Conservation (phyloP, 2,888 invertebrate genomes). For the Physocephala rufipes region DNA sequence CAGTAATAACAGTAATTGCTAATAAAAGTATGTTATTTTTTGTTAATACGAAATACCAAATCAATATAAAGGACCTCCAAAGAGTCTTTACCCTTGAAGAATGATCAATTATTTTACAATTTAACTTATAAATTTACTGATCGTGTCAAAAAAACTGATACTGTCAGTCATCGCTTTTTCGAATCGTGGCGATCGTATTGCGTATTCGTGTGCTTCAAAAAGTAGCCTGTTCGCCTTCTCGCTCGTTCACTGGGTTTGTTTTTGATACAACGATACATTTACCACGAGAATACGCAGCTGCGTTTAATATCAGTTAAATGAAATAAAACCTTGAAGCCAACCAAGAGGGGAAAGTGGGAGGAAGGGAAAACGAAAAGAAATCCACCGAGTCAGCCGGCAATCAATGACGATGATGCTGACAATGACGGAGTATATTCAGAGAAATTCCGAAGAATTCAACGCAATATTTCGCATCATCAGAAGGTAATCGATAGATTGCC, state of each 20-base stretch:
- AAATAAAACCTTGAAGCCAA: neutral
- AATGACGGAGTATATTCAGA: slow-evolving; percentile 4
- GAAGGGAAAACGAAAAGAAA: neutral
- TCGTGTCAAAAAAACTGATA: too few species aligned
- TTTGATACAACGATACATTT: neutral
- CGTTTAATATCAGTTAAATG: slow-evolving; percentile 18
- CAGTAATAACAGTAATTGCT: slow-evolving; percentile 14
- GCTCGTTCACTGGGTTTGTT: neutral
- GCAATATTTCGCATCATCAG: slow-evolving; percentile 17
- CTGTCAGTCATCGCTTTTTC: too few species aligned
- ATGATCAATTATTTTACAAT: too few species aligned
- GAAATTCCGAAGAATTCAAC: neutral
- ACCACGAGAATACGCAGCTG: slow-evolving; percentile 33
- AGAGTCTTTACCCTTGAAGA: neutral
- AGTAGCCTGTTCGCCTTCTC: too few species aligned
- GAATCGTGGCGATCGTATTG: too few species aligned
- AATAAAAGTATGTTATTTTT: neutral
- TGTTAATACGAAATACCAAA: neutral
- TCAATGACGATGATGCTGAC: neutral
- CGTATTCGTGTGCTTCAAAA: too few species aligned
- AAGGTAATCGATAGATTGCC: slow-evolving; percentile 33
- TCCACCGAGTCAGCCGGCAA: too few species aligned
- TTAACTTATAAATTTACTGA: too few species aligned
- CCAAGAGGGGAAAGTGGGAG: neutral
- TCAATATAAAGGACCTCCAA: slow-evolving; percentile 29